Base-by-base conservation (phyloP, 1,140 invertebrate genomes). In the Drosophila arizonae region DNA sequence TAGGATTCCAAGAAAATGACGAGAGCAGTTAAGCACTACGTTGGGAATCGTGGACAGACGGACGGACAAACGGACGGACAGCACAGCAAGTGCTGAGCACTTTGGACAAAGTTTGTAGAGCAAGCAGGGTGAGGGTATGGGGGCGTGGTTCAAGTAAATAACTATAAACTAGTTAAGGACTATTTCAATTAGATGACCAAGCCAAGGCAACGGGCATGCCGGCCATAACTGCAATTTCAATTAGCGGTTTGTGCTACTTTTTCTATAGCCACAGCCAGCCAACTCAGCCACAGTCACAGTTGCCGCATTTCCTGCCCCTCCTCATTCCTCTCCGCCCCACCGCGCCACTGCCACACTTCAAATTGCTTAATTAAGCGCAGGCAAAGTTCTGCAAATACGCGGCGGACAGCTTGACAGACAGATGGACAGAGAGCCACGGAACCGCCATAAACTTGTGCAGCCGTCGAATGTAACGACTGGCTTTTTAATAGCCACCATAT, bases 101-200 rank as follows among this genome's bases (percentile, higher is more conserved):
- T 60, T 58, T 33, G 36, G 33, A 8, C 51, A 76, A 84, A 84
- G 77, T 86, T 78, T 52, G 36, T 11, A 39, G 52, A 63, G 62
- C 50, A 69, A 57, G 15, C 11, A 33, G 33, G 15, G 17, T 15
- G 28, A 26, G 11, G 33, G 33, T 13, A 2, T n/a, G 21, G 6
- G 15, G 46, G 11, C n/a, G 41, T 1, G 43, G 50, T 60, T 51
- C 74, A 63, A 80, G 82, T 82, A 86, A 86, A 86, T 86, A 86
- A 88, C 82, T 86, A 86, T 87, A 86, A 86, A 86, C 82, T 86
- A 86, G 82, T 87, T 86, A 86, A 76, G 76, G 82, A 82, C 82
- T 77, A 82, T 86, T 86, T 88, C 82, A 86, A 87, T 86, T 86
- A 87, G 82, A 82, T 74, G 82, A 63, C 68, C 82, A 57, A 67